phyloP scores from a whole-genome alignment of 2,797 vertebrate genomes.

The Mycteria americana region DNA sequence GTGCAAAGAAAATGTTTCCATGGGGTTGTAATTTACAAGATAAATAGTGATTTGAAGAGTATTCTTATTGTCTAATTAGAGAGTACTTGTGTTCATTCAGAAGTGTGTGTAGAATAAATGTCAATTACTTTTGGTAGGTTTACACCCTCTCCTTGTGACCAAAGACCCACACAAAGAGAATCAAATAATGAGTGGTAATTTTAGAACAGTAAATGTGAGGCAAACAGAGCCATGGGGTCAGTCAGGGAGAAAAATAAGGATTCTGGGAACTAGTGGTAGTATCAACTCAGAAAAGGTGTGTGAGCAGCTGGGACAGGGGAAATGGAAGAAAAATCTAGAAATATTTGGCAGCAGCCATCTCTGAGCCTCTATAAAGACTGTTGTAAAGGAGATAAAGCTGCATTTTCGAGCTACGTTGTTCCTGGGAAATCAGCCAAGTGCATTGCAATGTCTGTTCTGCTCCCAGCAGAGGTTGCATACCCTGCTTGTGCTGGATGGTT shows the following conservation, averaged over 20 bases:
- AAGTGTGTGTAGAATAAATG: neutral
- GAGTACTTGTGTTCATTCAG: neutral
- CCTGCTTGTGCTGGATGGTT: neutral
- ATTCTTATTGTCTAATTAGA: constrained; percentile 33
- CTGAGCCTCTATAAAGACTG: neutral
- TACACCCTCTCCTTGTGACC: neutral
- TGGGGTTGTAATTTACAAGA: constrained; percentile 12
- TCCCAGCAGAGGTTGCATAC: neutral
- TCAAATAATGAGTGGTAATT: neutral
- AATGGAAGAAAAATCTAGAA: neutral
- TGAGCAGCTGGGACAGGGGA: neutral
- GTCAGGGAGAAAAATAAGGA: neutral
- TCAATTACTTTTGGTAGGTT: neutral
- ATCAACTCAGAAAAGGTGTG: neutral
- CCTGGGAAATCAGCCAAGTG: neutral
- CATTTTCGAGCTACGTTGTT: neutral
- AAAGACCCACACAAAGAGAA: neutral
- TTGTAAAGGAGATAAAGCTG: neutral
- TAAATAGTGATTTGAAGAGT: constrained; percentile 29
- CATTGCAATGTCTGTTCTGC: neutral
- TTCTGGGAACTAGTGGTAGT: neutral
- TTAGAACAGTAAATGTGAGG: neutral
- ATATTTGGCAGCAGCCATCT: neutral
- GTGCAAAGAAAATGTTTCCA: neutral
- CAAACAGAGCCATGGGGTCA: neutral